Evolutionary conservation across 2,797 vertebrate species (phyloP), one percentile per base, ranked within the genome.

Genomic region (Acanthornis magna): DNA sequence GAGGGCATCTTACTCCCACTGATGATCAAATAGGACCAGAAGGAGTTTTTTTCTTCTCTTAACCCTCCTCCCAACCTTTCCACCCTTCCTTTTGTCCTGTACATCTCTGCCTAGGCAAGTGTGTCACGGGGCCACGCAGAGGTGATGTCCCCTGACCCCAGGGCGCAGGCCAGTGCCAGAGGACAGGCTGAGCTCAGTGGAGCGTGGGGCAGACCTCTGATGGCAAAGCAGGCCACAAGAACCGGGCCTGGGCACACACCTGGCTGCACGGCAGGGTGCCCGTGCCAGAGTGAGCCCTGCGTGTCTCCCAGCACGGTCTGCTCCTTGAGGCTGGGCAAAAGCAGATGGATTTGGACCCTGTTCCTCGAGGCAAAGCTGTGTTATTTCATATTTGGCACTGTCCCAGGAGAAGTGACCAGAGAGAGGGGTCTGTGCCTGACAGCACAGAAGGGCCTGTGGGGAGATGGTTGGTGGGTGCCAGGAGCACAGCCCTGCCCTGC

Each of bases 211-310:
- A 57, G 51, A 34, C 6, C 48, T 38, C 54, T 15, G 34, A 16
- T 2, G 11, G 66, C 51, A 47, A 3, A 71, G 50, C 32, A 15
- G n/a, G 43, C 13, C 34, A 0, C 3, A 1, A 0, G 79, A 36
- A 0, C 63, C 9, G 73, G 51, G 22, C 11, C n/a, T 26, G 71
- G 61, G 14, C 7, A 12, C 73, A 45, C 63, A n/a, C 9, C 30
- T 40, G n/a, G 15, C 0, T 17, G 27, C 22, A 48, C 1, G 0
- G 27, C 72, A n/a, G 29, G n/a, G 12, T 42, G 38, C 23, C 16
- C 0, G 0, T 13, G 30, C 34, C n/a, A n/a, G n/a, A n/a, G n/a
- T n/a, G n/a, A n/a, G n/a, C n/a, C 47, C 38, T 1, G 2, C 0
- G 0, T 20, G 26, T 29, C 53, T 42, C 22, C 21, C 67, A n/a